Base-by-base conservation (phyloP, 2,888 invertebrate species). In the Brachylomia viminalis region DNA sequence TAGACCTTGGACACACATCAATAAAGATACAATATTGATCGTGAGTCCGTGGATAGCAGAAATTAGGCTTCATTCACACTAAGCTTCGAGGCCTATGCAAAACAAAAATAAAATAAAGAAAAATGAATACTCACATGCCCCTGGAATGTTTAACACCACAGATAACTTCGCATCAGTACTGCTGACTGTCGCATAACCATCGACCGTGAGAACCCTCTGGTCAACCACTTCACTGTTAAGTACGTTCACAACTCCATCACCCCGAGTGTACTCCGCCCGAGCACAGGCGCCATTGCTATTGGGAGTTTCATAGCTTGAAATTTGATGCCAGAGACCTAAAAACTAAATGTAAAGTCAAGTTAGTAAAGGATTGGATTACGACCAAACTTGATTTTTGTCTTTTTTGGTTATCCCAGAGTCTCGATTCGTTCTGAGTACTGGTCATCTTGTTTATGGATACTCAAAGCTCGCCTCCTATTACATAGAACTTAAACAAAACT, bases 211-310 rank as follows among this genome's bases (percentile, higher is more conserved):
- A 23, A 96, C 80, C 0, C 69, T 83, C 65, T 91, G 90, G 72
- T 94, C 91, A 11, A 94, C 79, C 13, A 97, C 93, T 83, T 95
- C 91, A 71, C 95, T 96, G 86, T 96, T 96, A 0, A 91, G 64
- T 0, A 95, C 92, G 20, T 91, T 80, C 1, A 95, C 91, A 0
- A 83, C 88, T 15, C 81, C 89, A 15, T 87, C 90, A 3, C 75
- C 84, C 2, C 90, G 70, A 0, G 87, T 87, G 81, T 95, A 96
- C 68, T 93, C 87, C 0, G 95, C 94, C 27, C 94, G 92, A 8
- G 83, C 82, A 73, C 96, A 96, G 0, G 86, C 79, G 0, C 95
- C 95, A 0, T 76, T 10, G 0, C 91, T 88, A 62, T 90, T 93
- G 1, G 90, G 90, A 0, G 94, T 92, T 62, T 91, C 89, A 82